Conservation (phyloP, 2,113 vertebrate species). For the Phyllostomus discolor region DNA sequence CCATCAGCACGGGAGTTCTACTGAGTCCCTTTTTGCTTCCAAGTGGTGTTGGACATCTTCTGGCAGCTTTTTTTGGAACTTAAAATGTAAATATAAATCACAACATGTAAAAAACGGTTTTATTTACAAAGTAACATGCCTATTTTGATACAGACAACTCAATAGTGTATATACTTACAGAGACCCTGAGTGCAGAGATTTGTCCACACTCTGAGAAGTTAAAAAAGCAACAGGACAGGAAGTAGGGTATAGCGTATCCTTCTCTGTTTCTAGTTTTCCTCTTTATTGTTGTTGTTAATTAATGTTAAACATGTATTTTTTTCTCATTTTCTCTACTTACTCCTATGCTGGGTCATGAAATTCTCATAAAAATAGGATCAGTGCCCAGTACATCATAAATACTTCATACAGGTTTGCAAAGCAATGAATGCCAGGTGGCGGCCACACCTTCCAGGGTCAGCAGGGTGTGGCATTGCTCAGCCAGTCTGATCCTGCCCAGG, state of each 20-base stretch:
- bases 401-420: neutral
- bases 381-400: neutral
- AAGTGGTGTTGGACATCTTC: neutral
- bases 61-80: neutral
- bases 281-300: neutral
- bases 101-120: neutral
- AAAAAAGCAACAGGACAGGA: neutral
- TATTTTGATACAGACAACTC: neutral
- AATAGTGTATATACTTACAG: neutral
- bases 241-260: neutral
- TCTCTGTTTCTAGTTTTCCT: neutral
- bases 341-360: neutral
- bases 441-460: constrained; percentile 35
- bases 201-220: neutral
- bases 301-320: neutral
- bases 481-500: constrained; percentile 20
- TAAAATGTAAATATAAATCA: neutral
- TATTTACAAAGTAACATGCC: neutral
- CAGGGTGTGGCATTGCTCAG: neutral
- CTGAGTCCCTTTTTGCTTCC: neutral
- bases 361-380: neutral
- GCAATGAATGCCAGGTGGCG: neutral
- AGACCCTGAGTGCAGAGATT: neutral
- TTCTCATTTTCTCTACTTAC: neutral
- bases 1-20: neutral